Evolutionary conservation across 2,113 vertebrate genomes (phyloP).

Genomic region (Plotosus lineatus): DNA sequence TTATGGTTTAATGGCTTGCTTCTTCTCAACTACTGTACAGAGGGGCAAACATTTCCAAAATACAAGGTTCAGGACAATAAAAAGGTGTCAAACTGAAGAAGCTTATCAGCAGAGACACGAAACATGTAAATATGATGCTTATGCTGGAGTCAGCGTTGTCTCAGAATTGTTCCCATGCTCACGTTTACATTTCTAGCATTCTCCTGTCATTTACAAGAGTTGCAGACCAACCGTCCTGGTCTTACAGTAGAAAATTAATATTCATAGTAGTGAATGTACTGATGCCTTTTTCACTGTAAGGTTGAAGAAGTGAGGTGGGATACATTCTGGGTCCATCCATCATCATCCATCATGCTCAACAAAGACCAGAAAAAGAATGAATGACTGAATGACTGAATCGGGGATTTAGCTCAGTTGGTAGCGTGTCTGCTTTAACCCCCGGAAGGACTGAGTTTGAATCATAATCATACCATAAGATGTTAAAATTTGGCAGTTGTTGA

Average conservation of each 20-base stretch:
- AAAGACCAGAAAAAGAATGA: not conserved
- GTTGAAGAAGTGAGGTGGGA: not conserved
- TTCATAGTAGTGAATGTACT: not conserved
- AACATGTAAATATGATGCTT: not conserved
- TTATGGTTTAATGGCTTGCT: not conserved
- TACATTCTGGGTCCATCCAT: not conserved
- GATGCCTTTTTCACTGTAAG: not conserved
- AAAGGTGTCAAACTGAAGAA: not conserved
- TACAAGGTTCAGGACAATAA: conserved; percentile 9
- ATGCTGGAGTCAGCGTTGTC: not conserved
- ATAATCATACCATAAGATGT: too few species aligned
- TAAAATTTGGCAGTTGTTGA: too few species aligned
- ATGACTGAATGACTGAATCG: too few species aligned
- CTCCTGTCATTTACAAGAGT: not conserved
- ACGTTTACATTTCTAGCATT: not conserved
- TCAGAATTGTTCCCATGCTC: not conserved
- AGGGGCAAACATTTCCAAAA: not conserved
- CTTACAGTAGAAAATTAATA: not conserved
- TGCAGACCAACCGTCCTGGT: not conserved
- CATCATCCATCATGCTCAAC: not conserved
- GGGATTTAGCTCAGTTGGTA: too few species aligned
- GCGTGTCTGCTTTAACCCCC: too few species aligned
- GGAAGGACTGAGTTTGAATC: too few species aligned
- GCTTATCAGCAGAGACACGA: not conserved
- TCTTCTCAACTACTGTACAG: not conserved